Conservation (phyloP, 1,140 invertebrate genomes). For the Magallana angulata region DNA sequence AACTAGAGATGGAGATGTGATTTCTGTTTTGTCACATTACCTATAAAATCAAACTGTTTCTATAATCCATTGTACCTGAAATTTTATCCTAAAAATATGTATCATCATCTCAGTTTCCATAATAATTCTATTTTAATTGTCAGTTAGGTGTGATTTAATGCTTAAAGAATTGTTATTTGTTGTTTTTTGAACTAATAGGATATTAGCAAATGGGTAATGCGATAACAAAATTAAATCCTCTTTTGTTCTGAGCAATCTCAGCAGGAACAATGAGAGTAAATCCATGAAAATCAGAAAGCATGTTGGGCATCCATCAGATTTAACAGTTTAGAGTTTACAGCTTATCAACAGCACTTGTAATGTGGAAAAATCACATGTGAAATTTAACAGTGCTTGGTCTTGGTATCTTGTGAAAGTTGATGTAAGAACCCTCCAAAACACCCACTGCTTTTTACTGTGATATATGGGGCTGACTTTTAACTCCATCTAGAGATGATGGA, state of each 20-base stretch:
- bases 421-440: not conserved
- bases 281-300: not conserved
- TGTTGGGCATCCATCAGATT: constrained; percentile 2
- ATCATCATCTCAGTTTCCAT: too few relatives aligned
- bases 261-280: not conserved
- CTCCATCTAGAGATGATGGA: not conserved
- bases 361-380: constrained; percentile 13
- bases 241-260: not conserved
- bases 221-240: not conserved
- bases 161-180: not conserved
- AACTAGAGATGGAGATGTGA: too few relatives aligned
- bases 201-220: not conserved
- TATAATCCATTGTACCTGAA: too few relatives aligned
- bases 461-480: not conserved
- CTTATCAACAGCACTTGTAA: constrained; percentile 2
- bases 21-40: too few relatives aligned
- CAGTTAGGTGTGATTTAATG: too few relatives aligned
- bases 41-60: too few relatives aligned
- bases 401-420: constrained; percentile 17
- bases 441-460: not conserved
- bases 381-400: constrained; percentile 2
- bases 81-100: too few relatives aligned
- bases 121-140: too few relatives aligned
- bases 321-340: constrained; percentile 2
- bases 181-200: not conserved